Evolutionary conservation across 2,113 vertebrate genomes (phyloP), one percentile per base, ranked within the genome.

Genomic region (Lagopus leucura): DNA sequence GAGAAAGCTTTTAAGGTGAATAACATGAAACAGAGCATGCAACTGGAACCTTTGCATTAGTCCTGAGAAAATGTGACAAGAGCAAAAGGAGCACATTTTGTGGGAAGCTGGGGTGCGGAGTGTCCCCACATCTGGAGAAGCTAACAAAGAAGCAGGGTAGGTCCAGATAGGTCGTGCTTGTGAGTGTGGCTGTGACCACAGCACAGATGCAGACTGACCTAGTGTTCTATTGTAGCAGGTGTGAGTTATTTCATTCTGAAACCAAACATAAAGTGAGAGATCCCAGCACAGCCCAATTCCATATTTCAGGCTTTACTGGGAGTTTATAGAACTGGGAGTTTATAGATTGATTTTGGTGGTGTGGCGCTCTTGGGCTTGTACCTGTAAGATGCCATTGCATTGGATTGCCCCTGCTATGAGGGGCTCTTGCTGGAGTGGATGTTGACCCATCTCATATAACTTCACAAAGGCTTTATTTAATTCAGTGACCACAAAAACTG

Each of bases 401-500:
- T 63, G 34, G 45, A 20, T n/a, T 71, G 38, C 5, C 57, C 32
- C 6, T 76, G 74, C 48, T 47, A 4, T 36, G 71, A 60, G 40
- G 69, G 13, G n/a, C 27, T 86, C 24, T 34, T 42, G 0, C 25
- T n/a, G 60, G 64, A 38, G 28, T 57, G 69, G 36, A 25, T 72
- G 38, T 74, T 86, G 60, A 65, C 22, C 24, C 50, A 36, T 57
- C 61, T 61, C 73, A 45, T n/a, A 45, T 24, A 78, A n/a, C 42
- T 61, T 92, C 82, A 88, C 52, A 94, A 61, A 90, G 55, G 30
- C 63, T 90, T 94, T 55, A 1, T 61, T 81, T 88, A 83, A 72
- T 77, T 84, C 70, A 57, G 14, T 83, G 88, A 69, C 85, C 88
- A 91, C 76, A 3, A 30, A 94, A 94, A 83, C 80, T 42, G 63